Percentiles rank a stretch among this genome's conserved stretches.
These are phyloP conservation scores for Rhipidura dahli DNA, from an alignment of 2,113 vertebrate genomes.

Conservation along the genomic window DNA sequence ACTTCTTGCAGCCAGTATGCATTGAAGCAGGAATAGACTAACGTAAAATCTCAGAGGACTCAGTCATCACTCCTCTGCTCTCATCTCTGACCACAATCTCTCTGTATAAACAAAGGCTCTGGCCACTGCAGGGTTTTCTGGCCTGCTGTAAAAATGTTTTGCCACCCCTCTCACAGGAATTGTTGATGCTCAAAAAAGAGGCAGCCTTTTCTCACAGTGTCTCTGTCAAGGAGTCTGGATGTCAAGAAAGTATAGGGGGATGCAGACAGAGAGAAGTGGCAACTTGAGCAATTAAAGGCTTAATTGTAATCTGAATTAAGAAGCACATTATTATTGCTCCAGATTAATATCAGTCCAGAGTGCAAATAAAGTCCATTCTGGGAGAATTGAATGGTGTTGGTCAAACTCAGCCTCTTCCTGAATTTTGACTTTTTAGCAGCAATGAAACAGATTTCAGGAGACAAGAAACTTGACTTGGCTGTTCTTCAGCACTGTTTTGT, in stretches of 20 bases:
- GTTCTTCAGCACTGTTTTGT: not conserved
- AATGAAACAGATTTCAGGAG: not conserved
- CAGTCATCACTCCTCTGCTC: not conserved
- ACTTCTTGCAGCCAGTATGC: not conserved
- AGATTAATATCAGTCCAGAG: not conserved
- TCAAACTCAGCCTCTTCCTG: not conserved
- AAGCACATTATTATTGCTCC: not conserved
- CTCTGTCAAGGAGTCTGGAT: not conserved
- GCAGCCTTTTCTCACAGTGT: conserved; percentile 19
- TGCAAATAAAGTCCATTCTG: not conserved
- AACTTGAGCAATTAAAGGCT: not conserved
- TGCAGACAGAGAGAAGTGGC: not conserved
- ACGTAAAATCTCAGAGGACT: not conserved
- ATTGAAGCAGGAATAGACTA: not conserved
- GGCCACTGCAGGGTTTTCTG: not conserved
- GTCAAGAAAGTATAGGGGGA: not conserved
- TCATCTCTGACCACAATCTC: not conserved
- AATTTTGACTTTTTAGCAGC: not conserved
- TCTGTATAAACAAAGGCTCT: conserved; percentile 18
- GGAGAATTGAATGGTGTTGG: not conserved
- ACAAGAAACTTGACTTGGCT: not conserved
- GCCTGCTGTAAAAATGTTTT: not conserved
- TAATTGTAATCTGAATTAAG: not conserved
- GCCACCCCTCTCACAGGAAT: not conserved
- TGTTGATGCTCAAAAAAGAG: not conserved